Evolutionary conservation across 2,888 invertebrate genomes (phyloP).

Genomic region (Tenthredo mesomela): DNA sequence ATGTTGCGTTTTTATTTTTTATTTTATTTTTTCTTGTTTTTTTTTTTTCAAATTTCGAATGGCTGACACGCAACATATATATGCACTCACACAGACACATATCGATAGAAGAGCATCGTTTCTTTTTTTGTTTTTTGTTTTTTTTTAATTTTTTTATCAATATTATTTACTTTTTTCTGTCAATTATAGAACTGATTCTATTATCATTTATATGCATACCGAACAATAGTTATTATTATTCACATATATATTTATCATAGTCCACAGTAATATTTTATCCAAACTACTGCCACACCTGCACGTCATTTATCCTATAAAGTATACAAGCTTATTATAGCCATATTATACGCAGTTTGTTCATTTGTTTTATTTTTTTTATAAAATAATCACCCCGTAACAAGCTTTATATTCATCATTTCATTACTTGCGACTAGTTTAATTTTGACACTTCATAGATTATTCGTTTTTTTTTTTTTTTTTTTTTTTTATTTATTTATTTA

Average conservation of each 20-base stretch:
- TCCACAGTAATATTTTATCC: slow-evolving; percentile 23
- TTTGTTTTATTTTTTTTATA: slow-evolving; percentile 55
- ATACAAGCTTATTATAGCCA: slow-evolving; percentile 39
- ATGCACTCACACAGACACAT: slow-evolving; percentile 45
- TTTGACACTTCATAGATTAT: slow-evolving; percentile 71
- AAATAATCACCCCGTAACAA: slow-evolving; percentile 69
- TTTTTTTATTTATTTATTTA: background rate
- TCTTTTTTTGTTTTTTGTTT: background rate
- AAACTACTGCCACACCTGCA: background rate
- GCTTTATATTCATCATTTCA: slow-evolving; percentile 64
- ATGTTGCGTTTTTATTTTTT: slow-evolving; percentile 38
- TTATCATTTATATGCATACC: background rate
- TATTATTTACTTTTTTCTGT: background rate
- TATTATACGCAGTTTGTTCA: slow-evolving; percentile 39
- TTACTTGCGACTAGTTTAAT: slow-evolving; percentile 74
- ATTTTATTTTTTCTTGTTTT: background rate
- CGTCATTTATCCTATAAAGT: slow-evolving; percentile 22
- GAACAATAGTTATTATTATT: slow-evolving; percentile 3
- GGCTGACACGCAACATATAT: slow-evolving; percentile 30
- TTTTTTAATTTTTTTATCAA: background rate
- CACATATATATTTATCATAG: slow-evolving; percentile 13
- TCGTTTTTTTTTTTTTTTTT: slow-evolving; percentile 55
- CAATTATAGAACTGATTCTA: background rate
- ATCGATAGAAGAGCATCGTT: slow-evolving; percentile 29
- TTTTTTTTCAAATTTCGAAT: slow-evolving; percentile 10